Evolutionary conservation across 2,888 invertebrate species (phyloP), one percentile per base, ranked within the genome.

Genomic region (Erpobdella octoculata): DNA sequence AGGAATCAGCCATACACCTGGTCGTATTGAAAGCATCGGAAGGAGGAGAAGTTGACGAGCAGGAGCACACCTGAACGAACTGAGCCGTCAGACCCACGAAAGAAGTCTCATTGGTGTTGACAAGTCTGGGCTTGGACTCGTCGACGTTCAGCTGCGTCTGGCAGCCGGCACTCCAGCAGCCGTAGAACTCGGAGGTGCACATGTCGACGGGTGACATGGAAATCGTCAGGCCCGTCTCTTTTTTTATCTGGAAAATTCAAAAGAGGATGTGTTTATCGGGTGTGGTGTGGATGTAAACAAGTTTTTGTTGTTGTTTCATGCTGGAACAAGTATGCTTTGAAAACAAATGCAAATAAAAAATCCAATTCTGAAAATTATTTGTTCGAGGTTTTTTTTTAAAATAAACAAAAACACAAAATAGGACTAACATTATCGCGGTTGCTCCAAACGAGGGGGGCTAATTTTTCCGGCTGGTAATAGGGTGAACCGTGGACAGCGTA

Each of bases 401-500:
- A 18, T 9, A 12, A 18, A 33, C 9, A 53, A 15, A 46, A 12
- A 8, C 9, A 12, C 12, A 18, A 67, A n/a, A 25, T 9, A 8
- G 64, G 15, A 73, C 67, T 41, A 28, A 81, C 80, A 75, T 78
- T 75, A 28, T 73, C 67, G 74, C 77, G 78, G 73, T 80, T 77
- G 31, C 76, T 62, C 31, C 76, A 71, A 1, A 97, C 91, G 71
- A 95, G 90, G 15, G 96, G 96, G 82, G 98, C 93, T 76, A 97
- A 87, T 81, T 92, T 88, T 9, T 93, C 92, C 0, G 96, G 91
- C 80, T 94, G 93, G 81, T 93, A 94, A 81, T 92, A 96, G 2
- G 95, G 93, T 0, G 94, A 93, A 0, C 94, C 93, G 82, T 94
- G 94, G 2, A 94, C 95, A 0, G 95, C 89, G 83, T 93, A 96